These are phyloP conservation scores for Triplophysa tibetana DNA, from an alignment of 2,113 vertebrate species.

Conservation along the genomic window DNA sequence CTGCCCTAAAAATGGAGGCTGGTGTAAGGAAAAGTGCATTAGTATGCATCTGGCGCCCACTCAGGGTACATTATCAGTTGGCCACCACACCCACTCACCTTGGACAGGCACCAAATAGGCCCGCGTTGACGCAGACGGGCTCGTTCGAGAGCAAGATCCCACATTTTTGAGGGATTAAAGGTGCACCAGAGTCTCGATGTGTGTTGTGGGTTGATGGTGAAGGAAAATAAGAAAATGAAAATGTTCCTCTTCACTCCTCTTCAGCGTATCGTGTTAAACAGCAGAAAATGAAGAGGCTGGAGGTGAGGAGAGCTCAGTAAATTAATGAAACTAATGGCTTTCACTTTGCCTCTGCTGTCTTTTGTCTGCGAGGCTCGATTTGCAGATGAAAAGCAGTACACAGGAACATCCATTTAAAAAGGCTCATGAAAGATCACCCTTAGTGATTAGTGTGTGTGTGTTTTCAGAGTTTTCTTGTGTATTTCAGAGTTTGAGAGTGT, in stretches of 20 bases:
- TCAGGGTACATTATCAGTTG: constrained; percentile 1
- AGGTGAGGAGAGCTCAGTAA: constrained; percentile 32
- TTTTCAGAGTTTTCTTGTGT: background rate
- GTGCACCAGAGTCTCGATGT: background rate
- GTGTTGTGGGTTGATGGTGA: background rate
- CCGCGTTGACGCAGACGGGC: constrained; percentile 12
- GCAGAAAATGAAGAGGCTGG: constrained; percentile 11
- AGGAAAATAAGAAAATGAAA: background rate
- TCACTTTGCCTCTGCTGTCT: constrained; percentile 43
- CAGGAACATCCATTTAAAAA: constrained; percentile 33
- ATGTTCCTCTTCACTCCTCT: constrained; percentile 16
- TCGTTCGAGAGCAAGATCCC: constrained; percentile 14
- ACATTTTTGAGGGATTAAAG: background rate
- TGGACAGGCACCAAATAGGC: constrained; percentile 32
- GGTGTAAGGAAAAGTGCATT: background rate
- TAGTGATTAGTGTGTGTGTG: constrained; percentile 19
- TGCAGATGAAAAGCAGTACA: constrained; percentile 46
- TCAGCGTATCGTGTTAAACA: constrained; percentile 37
- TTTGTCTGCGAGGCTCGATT: constrained; percentile 51
- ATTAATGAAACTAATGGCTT: constrained; percentile 48
- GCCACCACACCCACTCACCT: constrained; percentile 26
- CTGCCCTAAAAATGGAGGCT: background rate
- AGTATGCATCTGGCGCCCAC: constrained; percentile 26
- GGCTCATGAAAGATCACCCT: background rate
- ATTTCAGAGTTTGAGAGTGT: constrained; percentile 29